These are phyloP conservation scores for Pantala flavescens DNA, from an alignment of 1,140 invertebrate species.

Conservation along the genomic window DNA sequence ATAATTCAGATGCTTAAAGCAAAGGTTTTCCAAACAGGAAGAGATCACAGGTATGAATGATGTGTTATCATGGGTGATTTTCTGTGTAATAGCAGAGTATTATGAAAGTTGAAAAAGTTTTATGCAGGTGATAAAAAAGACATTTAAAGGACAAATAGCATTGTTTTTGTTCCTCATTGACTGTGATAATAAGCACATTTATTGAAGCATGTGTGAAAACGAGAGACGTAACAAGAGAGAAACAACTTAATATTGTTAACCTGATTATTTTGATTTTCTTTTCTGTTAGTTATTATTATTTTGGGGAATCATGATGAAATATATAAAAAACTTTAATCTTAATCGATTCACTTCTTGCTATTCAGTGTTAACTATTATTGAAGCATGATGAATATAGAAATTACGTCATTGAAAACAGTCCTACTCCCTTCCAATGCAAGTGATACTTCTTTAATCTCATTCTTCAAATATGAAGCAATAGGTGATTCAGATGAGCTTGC, in stretches of 20 bases:
- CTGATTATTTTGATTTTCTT: too few species aligned
- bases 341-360: not conserved
- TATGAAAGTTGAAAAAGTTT: slow-evolving; percentile 1
- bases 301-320: too few species aligned
- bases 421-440: not conserved
- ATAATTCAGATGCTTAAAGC: not conserved
- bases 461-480: not conserved
- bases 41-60: not conserved
- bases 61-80: not conserved
- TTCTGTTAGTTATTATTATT: too few species aligned
- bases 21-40: not conserved
- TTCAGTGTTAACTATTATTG: not conserved
- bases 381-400: not conserved
- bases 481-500: not conserved
- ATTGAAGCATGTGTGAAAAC: not conserved
- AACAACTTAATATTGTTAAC: too few species aligned
- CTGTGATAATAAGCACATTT: not conserved
- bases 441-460: not conserved
- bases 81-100: not conserved
- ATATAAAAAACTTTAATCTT: too few species aligned
- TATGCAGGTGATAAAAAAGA: slow-evolving; percentile 10
- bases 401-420: not conserved
- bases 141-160: not conserved
- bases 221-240: too few species aligned
- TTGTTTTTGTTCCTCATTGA: slow-evolving; percentile 6